Evolutionary conservation across 2,888 invertebrate species (phyloP), one percentile per base, ranked within the genome.

Genomic region (Acronicta psi): DNA sequence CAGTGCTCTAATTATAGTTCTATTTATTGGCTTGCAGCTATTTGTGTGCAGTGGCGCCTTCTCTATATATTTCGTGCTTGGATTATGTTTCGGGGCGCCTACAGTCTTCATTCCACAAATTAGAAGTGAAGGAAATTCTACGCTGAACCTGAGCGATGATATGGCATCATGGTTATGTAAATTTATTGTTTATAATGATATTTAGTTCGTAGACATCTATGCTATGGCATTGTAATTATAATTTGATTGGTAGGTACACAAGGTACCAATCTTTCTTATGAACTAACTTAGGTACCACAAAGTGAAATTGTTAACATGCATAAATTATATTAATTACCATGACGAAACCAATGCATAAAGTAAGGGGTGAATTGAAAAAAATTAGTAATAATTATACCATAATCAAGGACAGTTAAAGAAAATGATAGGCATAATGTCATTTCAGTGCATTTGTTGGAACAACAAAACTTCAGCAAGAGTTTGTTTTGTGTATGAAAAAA

Each of bases 31-130:
- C 59, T 62, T 76, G 34, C 68, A 75, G 77, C 34, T 76, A 16
- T 75, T 77, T 56, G 60, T 79, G 45, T 65, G 59, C 53, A 70
- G 66, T 45, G 66, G 73, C 14, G 60, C 54, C 20, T 66, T 61
- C 68, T 65, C 60, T 9, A 67, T 79, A 59, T 77, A 76, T 59
- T 79, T 77, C 42, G 68, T 70, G 14, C 53, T 72, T 11, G 74
- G 76, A 20, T 60, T 80, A 17, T 69, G 66, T 58, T 71, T 74
- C 29, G 73, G 77, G 9, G 71, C 71, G 10, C 75, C 74, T 25
- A 76, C 69, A 18, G 62, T 78, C n/a, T 73, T 79, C 34, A 74
- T 82, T 41, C 73, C 73, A 29, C 76, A 81, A 65, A 63, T 82
- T 44, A 71, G 77, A 25, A 71, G 47, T 20, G 71, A 77, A 49